Percentiles rank a stretch among this genome's conserved stretches.
These are phyloP conservation scores for Phengaris alcon DNA, from an alignment of 2,888 invertebrate genomes.

Conservation along the genomic window DNA sequence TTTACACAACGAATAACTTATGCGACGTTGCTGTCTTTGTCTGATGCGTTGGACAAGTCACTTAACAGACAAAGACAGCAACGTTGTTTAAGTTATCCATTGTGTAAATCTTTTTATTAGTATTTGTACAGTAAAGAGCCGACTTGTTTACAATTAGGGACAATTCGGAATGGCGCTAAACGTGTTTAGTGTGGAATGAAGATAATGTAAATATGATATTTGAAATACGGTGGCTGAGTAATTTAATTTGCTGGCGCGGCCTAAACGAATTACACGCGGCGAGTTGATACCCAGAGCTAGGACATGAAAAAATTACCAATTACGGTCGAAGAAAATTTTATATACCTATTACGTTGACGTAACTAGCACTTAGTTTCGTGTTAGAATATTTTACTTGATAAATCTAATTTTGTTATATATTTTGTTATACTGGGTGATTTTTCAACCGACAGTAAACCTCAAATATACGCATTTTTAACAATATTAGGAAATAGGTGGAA, in stretches of 20 bases:
- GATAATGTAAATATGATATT: conserved; percentile 72
- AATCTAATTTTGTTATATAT: not conserved
- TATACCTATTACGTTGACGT: not conserved
- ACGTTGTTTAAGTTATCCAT: too few relatives aligned
- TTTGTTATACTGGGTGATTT: too few relatives aligned
- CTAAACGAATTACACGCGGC: conserved; percentile 62
- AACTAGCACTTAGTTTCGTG: not conserved
- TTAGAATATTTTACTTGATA: not conserved
- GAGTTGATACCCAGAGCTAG: conserved; percentile 29
- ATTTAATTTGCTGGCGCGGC: conserved; percentile 71
- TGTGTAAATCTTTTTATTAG: too few relatives aligned
- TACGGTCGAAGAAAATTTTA: conserved; percentile 7
- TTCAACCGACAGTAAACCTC: too few relatives aligned
- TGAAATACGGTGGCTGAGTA: conserved; percentile 70
- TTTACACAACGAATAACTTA: too few relatives aligned
- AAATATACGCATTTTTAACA: too few relatives aligned
- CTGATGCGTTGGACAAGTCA: too few relatives aligned
- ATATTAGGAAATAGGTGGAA: not conserved
- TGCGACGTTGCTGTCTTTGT: too few relatives aligned
- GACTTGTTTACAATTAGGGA: conserved; percentile 16
- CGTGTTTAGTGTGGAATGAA: conserved; percentile 49
- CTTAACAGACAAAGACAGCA: too few relatives aligned
- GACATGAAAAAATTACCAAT: conserved; percentile 24
- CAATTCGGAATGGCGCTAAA: conserved; percentile 20
- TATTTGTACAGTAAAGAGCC: not conserved